Percentiles rank a stretch among this genome's conserved stretches.
Conservation (phyloP, 2,888 invertebrate genomes). For the Lamellibrachia columna region DNA sequence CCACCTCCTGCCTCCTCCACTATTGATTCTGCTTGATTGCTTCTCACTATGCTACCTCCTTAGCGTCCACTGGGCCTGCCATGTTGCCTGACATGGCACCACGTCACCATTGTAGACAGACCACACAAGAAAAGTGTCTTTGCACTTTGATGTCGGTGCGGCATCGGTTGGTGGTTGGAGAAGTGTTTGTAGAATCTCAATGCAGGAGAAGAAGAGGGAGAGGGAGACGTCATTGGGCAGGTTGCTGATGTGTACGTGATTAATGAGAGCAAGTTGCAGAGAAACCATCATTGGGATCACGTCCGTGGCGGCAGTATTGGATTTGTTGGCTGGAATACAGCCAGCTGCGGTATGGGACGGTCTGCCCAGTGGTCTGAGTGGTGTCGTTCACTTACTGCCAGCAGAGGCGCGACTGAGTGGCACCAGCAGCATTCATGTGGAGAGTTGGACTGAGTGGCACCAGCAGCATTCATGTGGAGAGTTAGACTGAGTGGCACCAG, state of each 20-base stretch:
- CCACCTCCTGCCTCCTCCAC: not conserved
- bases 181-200: not conserved
- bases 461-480: not conserved
- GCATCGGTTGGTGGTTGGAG: not conserved
- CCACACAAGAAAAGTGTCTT: not conserved
- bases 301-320: not conserved
- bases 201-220: not conserved
- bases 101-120: not conserved
- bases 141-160: not conserved
- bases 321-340: not conserved
- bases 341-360: not conserved
- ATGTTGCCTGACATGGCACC: not conserved
- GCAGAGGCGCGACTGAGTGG: not conserved
- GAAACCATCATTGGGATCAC: not conserved
- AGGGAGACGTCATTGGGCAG: not conserved
- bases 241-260: not conserved
- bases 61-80: not conserved
- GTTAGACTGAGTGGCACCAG: not conserved
- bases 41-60: not conserved
- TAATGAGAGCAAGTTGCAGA: not conserved
- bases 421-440: not conserved
- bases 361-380: not conserved
- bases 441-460: no score
- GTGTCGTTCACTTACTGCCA: not conserved
- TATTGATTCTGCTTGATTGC: conserved; percentile 6